Evolutionary conservation across 2,888 invertebrate genomes (phyloP).

Genomic region (Scaptodrosophila latifasciaeformis): DNA sequence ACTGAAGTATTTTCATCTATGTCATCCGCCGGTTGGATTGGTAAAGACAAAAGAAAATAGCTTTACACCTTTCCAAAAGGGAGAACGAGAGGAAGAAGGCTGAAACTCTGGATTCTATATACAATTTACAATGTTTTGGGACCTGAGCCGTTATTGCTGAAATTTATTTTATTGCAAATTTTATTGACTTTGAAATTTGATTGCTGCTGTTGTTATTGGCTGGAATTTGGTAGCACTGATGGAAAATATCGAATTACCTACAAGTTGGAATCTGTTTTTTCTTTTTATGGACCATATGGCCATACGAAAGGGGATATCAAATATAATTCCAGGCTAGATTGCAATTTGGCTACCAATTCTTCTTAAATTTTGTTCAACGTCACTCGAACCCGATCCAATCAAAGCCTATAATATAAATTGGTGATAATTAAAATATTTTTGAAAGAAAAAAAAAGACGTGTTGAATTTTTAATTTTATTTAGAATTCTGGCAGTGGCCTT

Average conservation of each 20-base stretch:
- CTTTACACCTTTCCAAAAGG: slow-evolving; percentile 45
- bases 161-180: slow-evolving; percentile 68
- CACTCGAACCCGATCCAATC: slow-evolving; percentile 5
- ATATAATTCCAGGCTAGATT: no score
- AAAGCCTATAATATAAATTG: slow-evolving; percentile 33
- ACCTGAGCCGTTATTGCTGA: slow-evolving; percentile 40
- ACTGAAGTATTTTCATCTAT: no score
- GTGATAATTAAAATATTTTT: slow-evolving; percentile 64
- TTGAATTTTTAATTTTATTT: slow-evolving; percentile 46
- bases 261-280: slow-evolving; percentile 47
- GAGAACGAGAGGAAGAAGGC: not conserved
- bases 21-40: no score
- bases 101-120: not conserved
- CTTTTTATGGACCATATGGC: slow-evolving; percentile 21
- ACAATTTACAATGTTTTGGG: slow-evolving; percentile 33
- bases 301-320: no score
- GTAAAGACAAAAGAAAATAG: no score
- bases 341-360: no score
- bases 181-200: slow-evolving; percentile 61
- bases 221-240: slow-evolving; percentile 18
- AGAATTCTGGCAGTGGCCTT: slow-evolving; percentile 5
- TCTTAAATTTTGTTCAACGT: not conserved
- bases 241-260: slow-evolving; percentile 64
- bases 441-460: no score
- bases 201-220: slow-evolving; percentile 40